Conservation (phyloP, 1,140 invertebrate species). For the Ctenoplectra terminalis region DNA sequence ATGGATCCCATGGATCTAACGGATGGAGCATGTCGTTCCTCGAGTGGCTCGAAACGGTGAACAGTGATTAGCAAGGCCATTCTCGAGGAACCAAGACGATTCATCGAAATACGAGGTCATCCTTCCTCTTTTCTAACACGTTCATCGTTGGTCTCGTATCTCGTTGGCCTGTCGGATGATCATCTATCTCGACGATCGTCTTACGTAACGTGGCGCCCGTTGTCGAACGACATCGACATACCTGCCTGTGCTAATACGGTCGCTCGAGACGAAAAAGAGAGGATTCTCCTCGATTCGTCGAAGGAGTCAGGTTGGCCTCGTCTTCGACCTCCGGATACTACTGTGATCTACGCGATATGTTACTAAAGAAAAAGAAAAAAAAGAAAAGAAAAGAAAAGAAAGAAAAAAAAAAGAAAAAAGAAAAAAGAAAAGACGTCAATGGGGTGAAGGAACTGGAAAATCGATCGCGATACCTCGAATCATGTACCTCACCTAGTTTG, state of each 20-base stretch:
- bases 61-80: slow-evolving; percentile 56
- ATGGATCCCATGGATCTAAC: slow-evolving; percentile 43
- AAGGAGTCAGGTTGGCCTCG: slow-evolving; percentile 9
- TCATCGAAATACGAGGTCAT: slow-evolving; percentile 64
- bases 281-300: background rate
- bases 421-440: background rate
- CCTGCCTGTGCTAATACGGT: background rate
- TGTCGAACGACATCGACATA: background rate
- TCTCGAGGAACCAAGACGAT: slow-evolving; percentile 61
- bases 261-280: background rate
- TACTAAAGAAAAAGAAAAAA: slow-evolving; percentile 4
- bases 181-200: background rate
- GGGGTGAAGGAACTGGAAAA: background rate
- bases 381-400: background rate
- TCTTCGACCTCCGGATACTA: slow-evolving; percentile 29
- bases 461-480: slow-evolving; percentile 36
- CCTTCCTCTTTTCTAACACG: slow-evolving; percentile 23
- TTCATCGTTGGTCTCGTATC: background rate
- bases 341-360: slow-evolving; percentile 54
- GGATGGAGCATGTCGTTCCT: slow-evolving; percentile 59
- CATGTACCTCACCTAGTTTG: slow-evolving; percentile 17
- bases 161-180: slow-evolving; percentile 2
- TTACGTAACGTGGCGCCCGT: background rate
- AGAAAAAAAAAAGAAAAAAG: too few species aligned
- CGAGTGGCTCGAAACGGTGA: slow-evolving; percentile 66